A percentile compares a stretch with the other conserved stretches of the same genome.
These are phyloP conservation scores for Crotalus viridis DNA, from an alignment of 2,113 vertebrate genomes.

Conservation along the genomic window DNA sequence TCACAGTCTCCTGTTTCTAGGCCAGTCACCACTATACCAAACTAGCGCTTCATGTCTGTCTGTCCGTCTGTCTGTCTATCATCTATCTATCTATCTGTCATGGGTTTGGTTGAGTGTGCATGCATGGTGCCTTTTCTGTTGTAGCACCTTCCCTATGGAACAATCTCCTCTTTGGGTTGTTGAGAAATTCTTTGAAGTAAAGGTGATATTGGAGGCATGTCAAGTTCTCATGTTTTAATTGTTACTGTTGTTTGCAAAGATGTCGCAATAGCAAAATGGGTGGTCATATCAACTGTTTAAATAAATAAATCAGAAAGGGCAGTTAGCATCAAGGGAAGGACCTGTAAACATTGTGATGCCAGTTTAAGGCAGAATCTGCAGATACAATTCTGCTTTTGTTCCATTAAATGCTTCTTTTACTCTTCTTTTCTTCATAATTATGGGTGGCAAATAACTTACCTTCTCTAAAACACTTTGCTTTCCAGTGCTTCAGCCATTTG, in stretches of 20 bases:
- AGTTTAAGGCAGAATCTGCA: neutral
- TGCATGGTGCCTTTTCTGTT: too few relatives aligned
- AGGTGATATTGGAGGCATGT: neutral
- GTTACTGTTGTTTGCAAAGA: neutral
- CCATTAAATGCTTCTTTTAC: neutral
- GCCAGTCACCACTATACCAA: neutral
- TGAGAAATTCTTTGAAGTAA: neutral
- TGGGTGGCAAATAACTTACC: neutral
- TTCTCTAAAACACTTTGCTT: neutral
- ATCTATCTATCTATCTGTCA: too few relatives aligned
- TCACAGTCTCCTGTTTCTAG: neutral
- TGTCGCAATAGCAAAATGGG: neutral
- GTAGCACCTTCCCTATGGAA: neutral
- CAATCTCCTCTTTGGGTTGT: neutral
- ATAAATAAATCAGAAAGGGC: neutral
- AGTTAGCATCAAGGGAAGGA: neutral
- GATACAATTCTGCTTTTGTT: neutral
- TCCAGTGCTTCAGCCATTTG: neutral
- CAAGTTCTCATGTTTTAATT: neutral
- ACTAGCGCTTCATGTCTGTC: neutral
- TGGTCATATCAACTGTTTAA: neutral
- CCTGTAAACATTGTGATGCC: neutral
- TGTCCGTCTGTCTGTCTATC: too few relatives aligned
- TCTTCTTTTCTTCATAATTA: neutral
- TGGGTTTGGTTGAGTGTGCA: too few relatives aligned